Evolutionary conservation across 2,113 vertebrate genomes (phyloP), one percentile per base, ranked within the genome.

Genomic region (Urocitellus parryii): DNA sequence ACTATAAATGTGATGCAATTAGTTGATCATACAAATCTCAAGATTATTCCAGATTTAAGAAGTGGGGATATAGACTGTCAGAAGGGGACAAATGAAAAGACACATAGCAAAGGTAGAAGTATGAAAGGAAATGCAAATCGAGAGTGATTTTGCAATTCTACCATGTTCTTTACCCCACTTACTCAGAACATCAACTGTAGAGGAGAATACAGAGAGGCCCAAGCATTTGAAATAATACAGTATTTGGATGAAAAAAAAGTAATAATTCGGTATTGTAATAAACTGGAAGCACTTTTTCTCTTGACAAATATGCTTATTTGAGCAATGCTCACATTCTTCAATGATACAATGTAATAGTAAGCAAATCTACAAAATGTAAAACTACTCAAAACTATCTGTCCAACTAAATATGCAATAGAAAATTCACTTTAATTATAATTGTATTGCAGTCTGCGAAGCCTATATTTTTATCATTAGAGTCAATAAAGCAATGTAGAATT

Each of bases 401-500:
- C 34, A 90, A 56, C 17, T 88, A 86, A 92, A 94, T 18, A 97
- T 37, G 4, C 29, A 76, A 61, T 37, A 91, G 29, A 93, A 96
- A 96, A 81, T 81, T 91, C 13, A 56, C 78, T 96, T 94, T 89
- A 93, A 89, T 86, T 90, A 2, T 76, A 81, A 79, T 70, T 92
- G 25, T 90, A 78, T 37, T 91, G 1, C 5, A 90, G 32, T 12
- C 20, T 78, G 65, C 0, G 76, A 84, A 79, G 37, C 32, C 14
- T 93, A 29, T 18, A 68, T 96, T 95, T 93, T 91, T 88, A 84
- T 73, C 73, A 95, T 92, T 87, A 95, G n/a, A 94, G 53, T 88
- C 96, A 95, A 90, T 97, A 90, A 94, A 91, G 67, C 45, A 95
- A 96, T 97, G 96, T 92, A 73, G 51, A 97, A 94, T 96, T 97